A percentile compares a stretch with the other conserved stretches of the same genome.
phyloP scores from a whole-genome alignment of 64 coral and sea anemone species.

The Stichodactyla helianthus region DNA sequence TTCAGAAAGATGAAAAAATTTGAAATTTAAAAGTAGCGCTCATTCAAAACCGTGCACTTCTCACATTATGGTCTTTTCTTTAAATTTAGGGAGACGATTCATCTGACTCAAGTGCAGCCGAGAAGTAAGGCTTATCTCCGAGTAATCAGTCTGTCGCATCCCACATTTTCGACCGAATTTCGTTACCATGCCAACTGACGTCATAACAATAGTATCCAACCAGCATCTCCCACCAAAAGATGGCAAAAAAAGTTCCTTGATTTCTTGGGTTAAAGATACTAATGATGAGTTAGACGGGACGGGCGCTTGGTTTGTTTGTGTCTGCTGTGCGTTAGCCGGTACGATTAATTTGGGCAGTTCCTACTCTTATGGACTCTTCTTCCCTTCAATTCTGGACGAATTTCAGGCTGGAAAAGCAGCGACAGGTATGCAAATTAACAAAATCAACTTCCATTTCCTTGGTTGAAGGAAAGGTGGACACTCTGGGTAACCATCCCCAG shows the following conservation, averaged over 20 bases:
- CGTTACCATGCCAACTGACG: neutral
- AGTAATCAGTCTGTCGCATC: no score
- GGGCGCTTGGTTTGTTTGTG: neutral
- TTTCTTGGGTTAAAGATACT: neutral
- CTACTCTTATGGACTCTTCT: neutral
- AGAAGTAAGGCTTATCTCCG: no score
- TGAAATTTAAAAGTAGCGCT: no score
- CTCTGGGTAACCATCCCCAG: neutral
- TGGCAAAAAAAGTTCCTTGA: neutral
- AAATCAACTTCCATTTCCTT: no score
- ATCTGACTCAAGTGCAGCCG: no score
- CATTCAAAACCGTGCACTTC: no score
- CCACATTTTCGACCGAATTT: no score
- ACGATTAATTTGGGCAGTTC: neutral
- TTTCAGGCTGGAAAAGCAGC: conserved; percentile 11
- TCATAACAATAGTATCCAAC: neutral
- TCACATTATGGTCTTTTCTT: no score
- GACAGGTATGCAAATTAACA: neutral
- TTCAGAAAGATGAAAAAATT: no score
- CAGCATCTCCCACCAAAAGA: neutral
- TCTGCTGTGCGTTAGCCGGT: neutral
- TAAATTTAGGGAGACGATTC: no score
- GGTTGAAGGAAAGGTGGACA: neutral
- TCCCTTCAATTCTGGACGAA: neutral
- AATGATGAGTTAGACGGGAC: neutral